Evolutionary conservation across 2,113 vertebrate species (phyloP), one percentile per base, ranked within the genome.

Genomic region (Okapia johnstoni): DNA sequence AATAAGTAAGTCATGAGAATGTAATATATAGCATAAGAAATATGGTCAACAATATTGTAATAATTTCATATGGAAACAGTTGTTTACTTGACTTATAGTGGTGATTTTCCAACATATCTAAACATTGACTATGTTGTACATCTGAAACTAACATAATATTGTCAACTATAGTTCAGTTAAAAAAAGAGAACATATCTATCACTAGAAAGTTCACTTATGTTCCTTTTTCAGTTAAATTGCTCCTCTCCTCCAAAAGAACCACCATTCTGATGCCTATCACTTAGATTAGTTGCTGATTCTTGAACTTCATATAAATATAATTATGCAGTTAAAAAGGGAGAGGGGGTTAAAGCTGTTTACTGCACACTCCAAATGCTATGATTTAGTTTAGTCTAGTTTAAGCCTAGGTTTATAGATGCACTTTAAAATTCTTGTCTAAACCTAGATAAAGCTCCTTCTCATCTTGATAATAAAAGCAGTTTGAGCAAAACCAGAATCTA

Each of bases 361-460:
- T 77, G 52, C 3, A 63, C 6, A 52, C 28, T 93, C 40, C 25
- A 93, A 93, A 81, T 95, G 60, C n/a, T 77, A 79, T 91, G 66
- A 89, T 79, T 97, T 61, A 77, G 43, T 76, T 76, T 93, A 85
- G n/a, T 88, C 6, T 15, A 92, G 16, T 93, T 97, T 91, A 96
- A 88, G 30, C 12, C 48, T 19, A 61, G 79, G 58, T 85, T 95
- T 97, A 95, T 2, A 88, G 55, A 48, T 81, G 17, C 5, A 94
- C 63, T 92, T 89, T 66, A 96, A 97, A 96, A 93, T 26, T 89
- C 85, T 57, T 86, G 79, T 96, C n/a, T 90, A 94, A 52, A 85
- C 30, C 16, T 81, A 88, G 46, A 66, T 94, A 88, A 96, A 85
- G 25, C 12, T 6, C 10, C 6, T 87, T 84, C 25, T 46, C 40